Base-by-base conservation (phyloP, 92 coral and sea anemone species). In the Phymanthus crucifer region DNA sequence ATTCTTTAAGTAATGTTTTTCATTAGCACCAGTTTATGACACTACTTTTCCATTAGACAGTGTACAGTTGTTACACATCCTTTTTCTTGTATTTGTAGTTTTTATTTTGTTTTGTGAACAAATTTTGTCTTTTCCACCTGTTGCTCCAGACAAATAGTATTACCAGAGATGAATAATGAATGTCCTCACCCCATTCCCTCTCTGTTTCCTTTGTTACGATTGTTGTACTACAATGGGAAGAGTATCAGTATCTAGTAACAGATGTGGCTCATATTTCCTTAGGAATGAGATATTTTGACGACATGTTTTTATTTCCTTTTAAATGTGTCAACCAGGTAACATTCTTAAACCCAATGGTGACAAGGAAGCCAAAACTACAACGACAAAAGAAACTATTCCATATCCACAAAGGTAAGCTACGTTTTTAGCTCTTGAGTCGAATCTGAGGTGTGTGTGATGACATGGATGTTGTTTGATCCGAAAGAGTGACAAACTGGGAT, bases 301-400 rank as follows among this genome's bases (percentile, higher is more conserved):
- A 84, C 66, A 95, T 95, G 99, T 95, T 95, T 78, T 80, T 95
- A 57, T 95, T 95, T 72, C 99, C 99, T 35, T 95, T 95, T 78
- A 94, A 84, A 84, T 95, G 96, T 91, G 83, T 83, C 72, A 87
- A 93, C 82, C 99, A 95, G 99, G 98, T 95, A 56, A 95, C 98
- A 32, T 95, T 95, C 69, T 89, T 95, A 34, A 95, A 95, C 71
- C 99, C 99, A 21, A 94, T 93, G 97, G 99, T 96, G 82, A 96
- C 96, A 32, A 83, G 97, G 72, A 96, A 96, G 70, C 98, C 99
- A 35, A 88, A 93, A 52, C 89, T 96, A 35, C 98, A 96, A 84
- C 85, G 99, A 33, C 99, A 96, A 87, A 93, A 92, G 92, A 96
- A 96, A 89, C 87, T 96, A n/a, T 96, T 96, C 78, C 94, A 91